These are phyloP conservation scores for Paguma larvata DNA, from an alignment of 2,797 vertebrate genomes.

Conservation along the genomic window DNA sequence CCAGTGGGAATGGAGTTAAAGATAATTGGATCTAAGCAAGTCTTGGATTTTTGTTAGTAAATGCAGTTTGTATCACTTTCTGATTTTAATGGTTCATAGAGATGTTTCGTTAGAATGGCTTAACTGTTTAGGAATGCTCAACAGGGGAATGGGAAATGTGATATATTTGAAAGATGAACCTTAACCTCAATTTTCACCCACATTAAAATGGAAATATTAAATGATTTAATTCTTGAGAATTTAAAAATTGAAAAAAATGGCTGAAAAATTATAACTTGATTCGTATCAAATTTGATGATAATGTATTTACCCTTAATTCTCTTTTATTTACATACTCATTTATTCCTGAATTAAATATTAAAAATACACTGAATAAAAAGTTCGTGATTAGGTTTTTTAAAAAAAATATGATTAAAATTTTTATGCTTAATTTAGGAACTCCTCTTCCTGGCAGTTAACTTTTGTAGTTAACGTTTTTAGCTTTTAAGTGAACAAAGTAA, in stretches of 20 bases:
- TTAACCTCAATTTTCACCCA: neutral
- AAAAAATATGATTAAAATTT: neutral
- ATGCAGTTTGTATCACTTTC: neutral
- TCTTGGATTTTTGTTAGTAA: conserved; percentile 7
- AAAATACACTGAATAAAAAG: neutral
- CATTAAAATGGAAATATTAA: conserved; percentile 1
- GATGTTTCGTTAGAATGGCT: neutral
- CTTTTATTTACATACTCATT: neutral
- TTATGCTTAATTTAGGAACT: neutral
- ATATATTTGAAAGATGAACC: conserved; percentile 23
- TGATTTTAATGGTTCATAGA: conserved; percentile 29
- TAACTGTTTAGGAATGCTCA: conserved; percentile 8
- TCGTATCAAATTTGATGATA: conserved; percentile 27
- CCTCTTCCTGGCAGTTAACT: neutral
- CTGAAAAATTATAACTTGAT: neutral
- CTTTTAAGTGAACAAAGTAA: conserved; percentile 17
- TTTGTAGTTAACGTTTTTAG: neutral
- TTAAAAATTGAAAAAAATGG: neutral
- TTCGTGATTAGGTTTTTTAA: neutral
- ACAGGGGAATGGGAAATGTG: neutral
- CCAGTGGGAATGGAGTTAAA: neutral
- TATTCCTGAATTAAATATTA: conserved; percentile 4
- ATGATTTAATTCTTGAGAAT: conserved; percentile 1
- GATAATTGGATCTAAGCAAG: neutral
- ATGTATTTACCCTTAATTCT: neutral